phyloP scores from a whole-genome alignment of 2,797 vertebrate species.

The Rhadinocentrus ornatus region DNA sequence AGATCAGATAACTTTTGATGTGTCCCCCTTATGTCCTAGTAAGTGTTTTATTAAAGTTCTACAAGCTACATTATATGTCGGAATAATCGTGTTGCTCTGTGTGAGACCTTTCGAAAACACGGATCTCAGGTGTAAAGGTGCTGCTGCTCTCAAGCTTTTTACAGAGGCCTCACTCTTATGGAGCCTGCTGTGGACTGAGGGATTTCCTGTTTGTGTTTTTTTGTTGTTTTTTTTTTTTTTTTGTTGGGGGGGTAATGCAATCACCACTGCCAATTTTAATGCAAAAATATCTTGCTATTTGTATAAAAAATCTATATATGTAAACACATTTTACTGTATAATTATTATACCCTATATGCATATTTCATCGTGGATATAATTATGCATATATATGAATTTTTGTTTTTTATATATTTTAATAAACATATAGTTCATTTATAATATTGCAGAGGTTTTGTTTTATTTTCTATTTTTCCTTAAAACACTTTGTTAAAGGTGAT shows the following conservation, averaged over 20 bases:
- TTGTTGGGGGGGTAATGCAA: constrained; percentile 60
- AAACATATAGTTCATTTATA: constrained; percentile 80
- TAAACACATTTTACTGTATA: constrained; percentile 85
- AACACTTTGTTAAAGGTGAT: background rate
- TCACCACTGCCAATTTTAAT: constrained; percentile 88
- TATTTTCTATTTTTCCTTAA: constrained; percentile 23
- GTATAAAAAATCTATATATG: constrained; percentile 83
- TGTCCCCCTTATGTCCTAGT: constrained; percentile 33
- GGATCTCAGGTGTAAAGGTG: constrained; percentile 87
- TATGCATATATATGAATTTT: constrained; percentile 83
- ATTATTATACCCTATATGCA: constrained; percentile 84
- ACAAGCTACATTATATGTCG: constrained; percentile 57
- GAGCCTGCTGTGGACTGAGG: constrained; percentile 73
- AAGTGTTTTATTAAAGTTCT: constrained; percentile 56
- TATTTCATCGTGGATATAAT: constrained; percentile 83
- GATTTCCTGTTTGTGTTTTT: constrained; percentile 44
- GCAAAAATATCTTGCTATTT: constrained; percentile 82
- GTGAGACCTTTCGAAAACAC: constrained; percentile 72
- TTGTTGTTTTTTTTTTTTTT: no score
- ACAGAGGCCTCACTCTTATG: constrained; percentile 66
- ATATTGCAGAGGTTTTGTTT: constrained; percentile 24
- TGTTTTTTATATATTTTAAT: constrained; percentile 87
- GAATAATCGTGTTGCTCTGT: constrained; percentile 63
- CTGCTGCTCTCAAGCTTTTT: constrained; percentile 82
- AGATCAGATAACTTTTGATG: constrained; percentile 39